Conservation (phyloP, 2,113 vertebrate genomes). For the Nycticryphes semicollaris region DNA sequence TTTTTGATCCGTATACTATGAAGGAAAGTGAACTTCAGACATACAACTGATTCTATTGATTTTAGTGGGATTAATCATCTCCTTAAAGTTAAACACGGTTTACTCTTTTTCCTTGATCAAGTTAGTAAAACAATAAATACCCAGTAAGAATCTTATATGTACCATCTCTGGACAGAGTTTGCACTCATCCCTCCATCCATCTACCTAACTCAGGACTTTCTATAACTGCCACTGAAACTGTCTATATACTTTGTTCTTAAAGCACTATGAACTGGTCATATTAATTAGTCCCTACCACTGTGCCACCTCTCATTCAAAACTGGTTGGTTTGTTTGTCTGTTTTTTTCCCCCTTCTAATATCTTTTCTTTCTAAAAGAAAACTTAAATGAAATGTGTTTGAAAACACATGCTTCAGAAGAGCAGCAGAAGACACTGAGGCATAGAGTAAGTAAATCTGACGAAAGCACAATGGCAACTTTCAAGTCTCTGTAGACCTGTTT, state of each 20-base stretch:
- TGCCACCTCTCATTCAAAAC: not conserved
- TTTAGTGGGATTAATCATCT: not conserved
- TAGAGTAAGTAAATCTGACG: not conserved
- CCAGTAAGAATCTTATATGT: not conserved
- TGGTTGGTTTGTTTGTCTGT: no score
- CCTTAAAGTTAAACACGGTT: not conserved
- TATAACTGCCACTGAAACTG: not conserved
- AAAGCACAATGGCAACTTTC: not conserved
- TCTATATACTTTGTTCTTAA: not conserved
- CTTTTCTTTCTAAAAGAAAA: not conserved
- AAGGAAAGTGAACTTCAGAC: not conserved
- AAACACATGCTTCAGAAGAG: not conserved
- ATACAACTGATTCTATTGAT: not conserved
- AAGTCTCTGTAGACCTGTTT: not conserved
- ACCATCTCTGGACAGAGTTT: not conserved
- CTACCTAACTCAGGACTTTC: not conserved
- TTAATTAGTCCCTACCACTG: not conserved
- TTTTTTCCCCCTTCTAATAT: not conserved
- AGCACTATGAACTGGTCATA: not conserved
- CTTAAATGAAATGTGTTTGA: not conserved
- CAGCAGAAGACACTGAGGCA: rapidly evolving
- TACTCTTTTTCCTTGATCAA: not conserved
- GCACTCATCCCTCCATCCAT: not conserved
- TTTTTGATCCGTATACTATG: not conserved
- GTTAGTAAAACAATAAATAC: not conserved